Evolutionary conservation across 2,113 vertebrate genomes (phyloP).

Genomic region (Peromyscus leucopus): DNA sequence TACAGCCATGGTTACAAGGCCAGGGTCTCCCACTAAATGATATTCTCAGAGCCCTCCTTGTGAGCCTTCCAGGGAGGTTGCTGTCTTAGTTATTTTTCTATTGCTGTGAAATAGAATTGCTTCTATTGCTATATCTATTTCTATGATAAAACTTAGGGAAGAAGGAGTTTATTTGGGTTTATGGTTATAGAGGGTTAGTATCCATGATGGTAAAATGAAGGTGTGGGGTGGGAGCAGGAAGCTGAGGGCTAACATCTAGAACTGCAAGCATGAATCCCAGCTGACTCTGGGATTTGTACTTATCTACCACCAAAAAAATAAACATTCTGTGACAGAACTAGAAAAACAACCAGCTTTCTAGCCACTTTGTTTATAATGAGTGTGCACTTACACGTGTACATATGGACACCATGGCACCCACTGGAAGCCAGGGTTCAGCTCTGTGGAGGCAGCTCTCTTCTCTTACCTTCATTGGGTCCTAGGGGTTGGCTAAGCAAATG

Average conservation of each 20-base stretch:
- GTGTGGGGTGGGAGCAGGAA: background rate
- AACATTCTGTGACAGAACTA: background rate
- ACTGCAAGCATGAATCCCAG: background rate
- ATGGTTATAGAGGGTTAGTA: background rate
- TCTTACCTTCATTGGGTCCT: background rate
- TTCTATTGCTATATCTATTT: no score
- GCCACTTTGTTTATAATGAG: background rate
- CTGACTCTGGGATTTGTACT: background rate
- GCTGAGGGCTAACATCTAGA: background rate
- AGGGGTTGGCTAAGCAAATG: background rate
- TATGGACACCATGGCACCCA: background rate
- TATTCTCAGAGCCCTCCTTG: no score
- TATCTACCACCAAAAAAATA: background rate
- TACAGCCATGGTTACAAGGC: rapidly evolving
- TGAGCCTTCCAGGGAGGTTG: background rate
- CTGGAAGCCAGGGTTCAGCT: background rate
- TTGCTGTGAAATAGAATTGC: background rate
- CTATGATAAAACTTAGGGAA: background rate
- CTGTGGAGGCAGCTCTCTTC: background rate
- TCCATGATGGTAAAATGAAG: background rate
- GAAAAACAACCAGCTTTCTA: background rate
- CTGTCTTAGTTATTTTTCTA: background rate
- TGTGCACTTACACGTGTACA: no score
- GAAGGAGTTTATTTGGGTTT: background rate
- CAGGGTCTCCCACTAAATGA: no score